Percentiles rank a stretch among this genome's conserved stretches.
Conservation (phyloP, 2,888 invertebrate genomes). For the Antheraea yamamai region DNA sequence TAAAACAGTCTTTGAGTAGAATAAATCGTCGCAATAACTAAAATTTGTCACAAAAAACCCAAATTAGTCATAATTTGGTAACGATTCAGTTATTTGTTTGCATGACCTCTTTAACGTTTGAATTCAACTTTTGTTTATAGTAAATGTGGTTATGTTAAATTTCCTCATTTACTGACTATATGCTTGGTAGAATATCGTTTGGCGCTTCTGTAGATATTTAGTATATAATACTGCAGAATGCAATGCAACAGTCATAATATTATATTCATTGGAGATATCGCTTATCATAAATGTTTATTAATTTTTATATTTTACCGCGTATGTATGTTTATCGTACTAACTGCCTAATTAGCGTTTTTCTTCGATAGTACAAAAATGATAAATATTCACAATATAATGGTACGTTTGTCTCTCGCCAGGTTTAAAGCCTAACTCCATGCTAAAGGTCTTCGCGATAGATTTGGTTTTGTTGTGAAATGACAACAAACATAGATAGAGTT, state of each 20-base stretch:
- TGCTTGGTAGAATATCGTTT: background rate
- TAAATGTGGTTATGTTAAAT: background rate
- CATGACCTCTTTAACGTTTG: too few relatives aligned
- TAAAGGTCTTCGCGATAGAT: too few relatives aligned
- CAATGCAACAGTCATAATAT: background rate
- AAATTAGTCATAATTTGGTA: too few relatives aligned
- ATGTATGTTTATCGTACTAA: too few relatives aligned
- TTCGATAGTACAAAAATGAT: too few relatives aligned
- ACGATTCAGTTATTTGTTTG: too few relatives aligned
- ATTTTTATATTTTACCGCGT: background rate
- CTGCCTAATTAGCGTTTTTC: too few relatives aligned
- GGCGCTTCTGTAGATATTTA: background rate
- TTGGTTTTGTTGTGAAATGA: too few relatives aligned
- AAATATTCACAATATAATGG: too few relatives aligned
- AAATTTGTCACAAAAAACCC: background rate
- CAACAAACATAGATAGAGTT: too few relatives aligned
- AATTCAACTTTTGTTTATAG: background rate
- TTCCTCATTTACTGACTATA: background rate
- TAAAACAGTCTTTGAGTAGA: background rate
- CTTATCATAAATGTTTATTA: background rate
- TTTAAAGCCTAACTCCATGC: too few relatives aligned
- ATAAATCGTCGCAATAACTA: background rate
- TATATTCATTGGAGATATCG: background rate
- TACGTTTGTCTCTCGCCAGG: too few relatives aligned
- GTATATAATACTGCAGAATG: background rate